Evolutionary conservation across 2,113 vertebrate species (phyloP).

Genomic region (Laterallus jamaicensis): DNA sequence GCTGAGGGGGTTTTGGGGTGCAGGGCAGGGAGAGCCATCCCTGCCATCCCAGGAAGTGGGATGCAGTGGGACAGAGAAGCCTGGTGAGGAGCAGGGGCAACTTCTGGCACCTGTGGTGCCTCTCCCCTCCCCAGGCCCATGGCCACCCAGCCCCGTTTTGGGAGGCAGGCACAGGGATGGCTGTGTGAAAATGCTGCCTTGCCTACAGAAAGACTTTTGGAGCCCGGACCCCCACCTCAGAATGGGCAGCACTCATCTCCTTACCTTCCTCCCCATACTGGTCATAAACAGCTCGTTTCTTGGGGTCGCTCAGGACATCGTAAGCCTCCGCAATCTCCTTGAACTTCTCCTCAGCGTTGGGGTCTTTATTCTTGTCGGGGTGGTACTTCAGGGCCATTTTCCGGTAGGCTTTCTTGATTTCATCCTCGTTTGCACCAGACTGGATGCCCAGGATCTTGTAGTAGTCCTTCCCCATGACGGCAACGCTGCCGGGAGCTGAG

Average conservation of each 20-base stretch:
- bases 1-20: rapidly evolving
- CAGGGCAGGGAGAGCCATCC: not conserved
- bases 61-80: not conserved
- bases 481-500: conserved; percentile 63
- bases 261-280: conserved; percentile 98
- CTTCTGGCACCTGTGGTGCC: not conserved
- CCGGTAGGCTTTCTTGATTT: conserved; percentile 97
- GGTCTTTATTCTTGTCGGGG: conserved; percentile 97
- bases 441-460: conserved; percentile 96
- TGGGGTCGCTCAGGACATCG: conserved; percentile 97
- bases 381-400: conserved; percentile 98
- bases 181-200: not conserved
- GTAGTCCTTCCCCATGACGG: conserved; percentile 97
- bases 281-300: conserved; percentile 94
- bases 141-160: not conserved
- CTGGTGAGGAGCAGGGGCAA: rapidly evolving
- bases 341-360: conserved; percentile 94
- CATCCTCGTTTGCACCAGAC: conserved; percentile 91
- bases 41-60: not conserved
- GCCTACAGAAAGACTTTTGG: not conserved
- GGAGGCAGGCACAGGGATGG: not conserved
- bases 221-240: not conserved
- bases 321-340: conserved; percentile 98
- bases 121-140: not conserved
- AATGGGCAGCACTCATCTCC: not conserved